Evolutionary conservation across 2,888 invertebrate species (phyloP), one percentile per base, ranked within the genome.

Genomic region (Alloplasta piceator): DNA sequence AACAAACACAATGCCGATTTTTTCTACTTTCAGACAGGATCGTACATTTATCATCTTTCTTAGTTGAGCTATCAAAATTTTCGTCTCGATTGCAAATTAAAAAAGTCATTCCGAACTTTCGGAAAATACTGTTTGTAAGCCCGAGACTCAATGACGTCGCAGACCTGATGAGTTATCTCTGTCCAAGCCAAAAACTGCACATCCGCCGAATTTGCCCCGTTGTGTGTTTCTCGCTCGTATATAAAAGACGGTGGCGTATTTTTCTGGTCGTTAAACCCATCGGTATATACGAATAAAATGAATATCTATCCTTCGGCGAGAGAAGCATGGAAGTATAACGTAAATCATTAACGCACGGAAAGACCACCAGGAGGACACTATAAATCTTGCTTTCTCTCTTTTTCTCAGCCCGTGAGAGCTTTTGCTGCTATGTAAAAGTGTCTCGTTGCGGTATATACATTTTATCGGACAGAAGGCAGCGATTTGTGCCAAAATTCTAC

Each of bases 211-310:
- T 38, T 71, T 6, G 39, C 60, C 10, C 14, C n/a, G n/a, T n/a
- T n/a, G n/a, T n/a, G 41, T 1, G 46, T 50, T 50, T 52, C 50
- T 73, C 43, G 36, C 48, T 55, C 79, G 55, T 50, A 64, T 60
- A 55, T 70, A 64, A 48, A 48, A 26, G 70, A 58, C 58, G 72
- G 43, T 46, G 68, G 48, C 36, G 63, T 80, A 82, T 80, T 80
- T 80, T 80, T 77, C 70, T 77, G 50, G 73, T 80, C 80, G 64
- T 77, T 82, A 82, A 76, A 71, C 56, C 61, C 78, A 72, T 64
- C 55, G 75, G 48, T 80, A 58, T 48, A 63, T 46, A 3, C 41
- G 70, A 81, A 78, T 83, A 74, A 74, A 78, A 73, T 75, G 74
- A 74, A 78, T 70, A 72, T 83, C 78, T 68, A 80, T 83, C 75